Conservation (phyloP, 1,140 invertebrate genomes). For the Meteorus sp. region DNA sequence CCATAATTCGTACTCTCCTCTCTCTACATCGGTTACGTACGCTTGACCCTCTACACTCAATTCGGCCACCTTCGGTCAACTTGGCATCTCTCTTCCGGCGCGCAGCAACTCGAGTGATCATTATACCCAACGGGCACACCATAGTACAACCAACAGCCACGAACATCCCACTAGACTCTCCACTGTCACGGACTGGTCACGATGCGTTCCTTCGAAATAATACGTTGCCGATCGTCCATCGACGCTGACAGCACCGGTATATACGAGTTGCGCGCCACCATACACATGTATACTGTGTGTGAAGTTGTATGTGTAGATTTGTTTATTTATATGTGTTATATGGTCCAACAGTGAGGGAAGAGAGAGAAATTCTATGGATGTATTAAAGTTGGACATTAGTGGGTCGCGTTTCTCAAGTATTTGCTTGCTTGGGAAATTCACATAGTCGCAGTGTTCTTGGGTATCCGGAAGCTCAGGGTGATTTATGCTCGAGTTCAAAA, state of each 20-base stretch:
- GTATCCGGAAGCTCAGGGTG: conserved; percentile 3
- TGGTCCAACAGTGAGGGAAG: conserved; percentile 7
- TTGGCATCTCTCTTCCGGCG: conserved; percentile 19
- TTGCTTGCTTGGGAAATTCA: not conserved
- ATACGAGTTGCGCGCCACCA: not conserved
- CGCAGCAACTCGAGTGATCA: conserved; percentile 20
- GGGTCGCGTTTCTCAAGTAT: conserved; percentile 7
- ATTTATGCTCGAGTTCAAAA: not conserved
- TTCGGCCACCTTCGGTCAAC: conserved; percentile 29
- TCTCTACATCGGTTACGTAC: conserved; percentile 28
- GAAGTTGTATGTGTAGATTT: too few species aligned
- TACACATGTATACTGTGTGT: too few species aligned
- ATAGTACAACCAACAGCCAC: not conserved
- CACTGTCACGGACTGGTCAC: conserved; percentile 28
- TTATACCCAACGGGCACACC: conserved; percentile 1
- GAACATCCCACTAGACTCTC: not conserved
- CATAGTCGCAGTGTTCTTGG: not conserved
- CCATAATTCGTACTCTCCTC: conserved; percentile 27
- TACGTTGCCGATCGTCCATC: conserved; percentile 24
- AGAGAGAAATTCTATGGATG: conserved; percentile 6
- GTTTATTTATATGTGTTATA: not conserved
- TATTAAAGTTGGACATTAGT: conserved; percentile 12
- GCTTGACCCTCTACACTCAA: conserved; percentile 30
- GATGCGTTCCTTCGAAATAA: conserved; percentile 28
- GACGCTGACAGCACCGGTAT: conserved; percentile 25